Evolutionary conservation across 2,113 vertebrate genomes (phyloP), one percentile per base, ranked within the genome.

Genomic region (Laticauda colubrina): DNA sequence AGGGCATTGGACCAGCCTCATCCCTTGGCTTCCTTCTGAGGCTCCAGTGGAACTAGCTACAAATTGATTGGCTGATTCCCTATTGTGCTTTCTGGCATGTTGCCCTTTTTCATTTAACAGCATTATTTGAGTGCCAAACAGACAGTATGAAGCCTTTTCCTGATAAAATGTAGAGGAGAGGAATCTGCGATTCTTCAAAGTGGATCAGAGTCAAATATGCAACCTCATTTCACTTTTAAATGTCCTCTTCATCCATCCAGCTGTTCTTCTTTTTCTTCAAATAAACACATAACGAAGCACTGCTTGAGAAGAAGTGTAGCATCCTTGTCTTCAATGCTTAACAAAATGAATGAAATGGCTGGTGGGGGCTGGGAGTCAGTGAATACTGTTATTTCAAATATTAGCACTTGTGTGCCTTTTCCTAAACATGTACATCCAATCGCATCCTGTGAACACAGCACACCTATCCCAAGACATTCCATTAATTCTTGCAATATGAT

Each of bases 61-160:
- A 90, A 69, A 93, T 45, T 69, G 48, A 15, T 85, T 3, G 18
- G 29, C 21, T 90, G 48, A 87, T 61, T 69, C 21, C 81, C 55
- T 48, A 14, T 26, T 93, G 85, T 55, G 34, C 56, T 90, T 86
- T 43, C n/a, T 69, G 54, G 69, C 69, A 89, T 85, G 69, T 75
- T 85, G 89, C 2, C 89, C n/a, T 93, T 51, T 87, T 87, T 69
- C 56, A 43, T 64, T 64, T 34, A 87, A 51, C 89, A 21, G 85
- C 89, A 29, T 43, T 29, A 57, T 64, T 90, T 64, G 24, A 87
- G 89, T 81, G 48, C 92, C 89, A 93, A 11, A n/a, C 89, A 87
- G n/a, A 43, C 24, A 29, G 20, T 45, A 39, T 29, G 23, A 45
- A 87, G 57, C 56, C n/a, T 87, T 61, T 59, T 45, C 26, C 29